Evolutionary conservation across 92 coral and sea anemone species (phyloP).

Genomic region (Porites cylindrica): DNA sequence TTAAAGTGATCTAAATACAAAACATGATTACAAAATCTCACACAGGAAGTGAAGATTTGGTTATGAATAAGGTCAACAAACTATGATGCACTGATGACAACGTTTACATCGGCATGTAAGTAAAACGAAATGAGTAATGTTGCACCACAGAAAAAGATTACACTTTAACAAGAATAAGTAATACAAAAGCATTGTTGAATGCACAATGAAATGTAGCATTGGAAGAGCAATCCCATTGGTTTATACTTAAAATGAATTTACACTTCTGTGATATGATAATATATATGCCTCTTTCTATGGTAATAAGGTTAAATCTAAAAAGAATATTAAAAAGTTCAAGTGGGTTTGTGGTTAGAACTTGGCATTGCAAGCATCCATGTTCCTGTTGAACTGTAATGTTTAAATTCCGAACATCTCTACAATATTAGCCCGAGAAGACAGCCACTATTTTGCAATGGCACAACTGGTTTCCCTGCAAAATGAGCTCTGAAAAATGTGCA

Average conservation of each 20-base stretch:
- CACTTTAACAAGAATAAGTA: too few species aligned
- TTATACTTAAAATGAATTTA: conserved; percentile 28
- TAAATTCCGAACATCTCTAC: too few species aligned
- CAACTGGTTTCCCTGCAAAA: too few species aligned
- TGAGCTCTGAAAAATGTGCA: too few species aligned
- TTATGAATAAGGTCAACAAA: too few species aligned
- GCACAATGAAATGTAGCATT: not conserved
- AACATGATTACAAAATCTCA: too few species aligned
- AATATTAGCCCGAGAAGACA: too few species aligned
- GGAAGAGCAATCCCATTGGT: not conserved
- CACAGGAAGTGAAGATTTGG: too few species aligned
- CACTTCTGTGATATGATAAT: conserved; percentile 10
- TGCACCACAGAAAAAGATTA: not conserved
- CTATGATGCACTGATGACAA: too few species aligned
- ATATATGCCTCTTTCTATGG: conserved; percentile 16
- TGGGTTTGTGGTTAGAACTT: not conserved
- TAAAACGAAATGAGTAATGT: not conserved
- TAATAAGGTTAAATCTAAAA: conserved; percentile 28
- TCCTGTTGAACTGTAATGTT: conserved; percentile 17
- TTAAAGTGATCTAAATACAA: too few species aligned
- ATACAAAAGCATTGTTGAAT: not conserved
- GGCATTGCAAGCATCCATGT: conserved; percentile 39
- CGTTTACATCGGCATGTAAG: too few species aligned
- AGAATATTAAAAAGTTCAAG: conserved; percentile 30
- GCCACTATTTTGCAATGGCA: too few species aligned